These are phyloP conservation scores for Elysia chlorotica DNA, from an alignment of 1,140 invertebrate genomes.

Conservation along the genomic window DNA sequence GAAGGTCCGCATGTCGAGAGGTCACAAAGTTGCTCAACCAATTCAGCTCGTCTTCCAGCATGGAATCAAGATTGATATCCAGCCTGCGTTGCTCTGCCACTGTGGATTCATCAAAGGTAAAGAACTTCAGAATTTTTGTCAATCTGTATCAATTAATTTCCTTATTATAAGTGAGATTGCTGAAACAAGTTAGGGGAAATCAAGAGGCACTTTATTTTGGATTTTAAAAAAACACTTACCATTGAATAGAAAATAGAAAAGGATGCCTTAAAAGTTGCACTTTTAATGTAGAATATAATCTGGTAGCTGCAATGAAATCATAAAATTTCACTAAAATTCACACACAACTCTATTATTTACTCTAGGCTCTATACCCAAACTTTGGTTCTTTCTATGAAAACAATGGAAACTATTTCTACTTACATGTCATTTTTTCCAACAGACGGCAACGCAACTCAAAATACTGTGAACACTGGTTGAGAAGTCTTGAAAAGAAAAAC, in stretches of 20 bases:
- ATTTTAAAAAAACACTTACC: background rate
- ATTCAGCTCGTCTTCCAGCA: conserved; percentile 66
- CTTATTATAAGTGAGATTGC: too few species aligned
- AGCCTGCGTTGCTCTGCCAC: conserved; percentile 58
- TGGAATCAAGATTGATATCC: conserved; percentile 56
- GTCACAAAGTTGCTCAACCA: conserved; percentile 66
- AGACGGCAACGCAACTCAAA: conserved; percentile 65
- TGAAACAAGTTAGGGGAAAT: too few species aligned
- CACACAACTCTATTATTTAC: too few species aligned
- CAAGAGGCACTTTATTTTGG: background rate
- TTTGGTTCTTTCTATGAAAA: too few species aligned
- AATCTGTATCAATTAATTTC: background rate
- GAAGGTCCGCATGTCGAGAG: conserved; percentile 48
- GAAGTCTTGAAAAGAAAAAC: conserved; percentile 47
- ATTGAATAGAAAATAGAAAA: background rate
- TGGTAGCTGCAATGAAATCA: too few species aligned
- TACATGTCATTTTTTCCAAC: conserved; percentile 59
- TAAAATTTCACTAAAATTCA: too few species aligned
- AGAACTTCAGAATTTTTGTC: background rate
- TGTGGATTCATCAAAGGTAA: conserved; percentile 19
- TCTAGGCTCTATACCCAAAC: too few species aligned
- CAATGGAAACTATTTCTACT: too few species aligned
- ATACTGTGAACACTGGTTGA: conserved; percentile 66
- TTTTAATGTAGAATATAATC: too few species aligned
- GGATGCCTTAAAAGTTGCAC: too few species aligned